Conservation (phyloP, 2,113 vertebrate genomes). For the Rhineura floridana region DNA sequence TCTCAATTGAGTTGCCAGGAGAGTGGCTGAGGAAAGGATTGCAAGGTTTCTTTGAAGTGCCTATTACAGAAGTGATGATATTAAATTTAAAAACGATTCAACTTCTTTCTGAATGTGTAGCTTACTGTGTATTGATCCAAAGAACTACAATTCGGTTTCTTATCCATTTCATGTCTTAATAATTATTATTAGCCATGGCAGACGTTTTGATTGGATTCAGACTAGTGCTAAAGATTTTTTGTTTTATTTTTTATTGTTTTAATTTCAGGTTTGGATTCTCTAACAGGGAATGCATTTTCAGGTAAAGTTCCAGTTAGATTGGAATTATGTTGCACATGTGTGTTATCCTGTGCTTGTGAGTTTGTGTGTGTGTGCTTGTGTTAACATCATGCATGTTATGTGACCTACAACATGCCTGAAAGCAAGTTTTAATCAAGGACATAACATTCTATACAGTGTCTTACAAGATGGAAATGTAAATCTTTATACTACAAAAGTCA, state of each 20-base stretch:
- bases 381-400: not conserved
- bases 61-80: not conserved
- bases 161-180: not conserved
- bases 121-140: not conserved
- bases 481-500: conserved; percentile 8
- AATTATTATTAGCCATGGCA: conserved; percentile 28
- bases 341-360: conserved; percentile 31
- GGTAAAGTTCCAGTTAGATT: conserved; percentile 70
- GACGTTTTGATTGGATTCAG: conserved; percentile 17
- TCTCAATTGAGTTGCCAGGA: too few species aligned
- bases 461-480: conserved; percentile 9
- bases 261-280: conserved; percentile 76
- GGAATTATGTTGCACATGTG: conserved; percentile 48
- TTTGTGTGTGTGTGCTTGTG: conserved; percentile 2
- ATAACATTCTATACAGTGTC: not conserved
- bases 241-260: conserved; percentile 63
- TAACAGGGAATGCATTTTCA: conserved; percentile 75
- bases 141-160: not conserved
- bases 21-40: not conserved
- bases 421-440: not conserved
- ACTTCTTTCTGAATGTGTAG: not conserved
- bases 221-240: conserved; percentile 59
- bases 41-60: not conserved
- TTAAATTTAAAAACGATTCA: not conserved
- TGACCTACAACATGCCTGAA: not conserved